A percentile compares a stretch with the other conserved stretches of the same genome.
Evolutionary conservation across 2,113 vertebrate genomes (phyloP).

Genomic region (Cichladusa arquata): DNA sequence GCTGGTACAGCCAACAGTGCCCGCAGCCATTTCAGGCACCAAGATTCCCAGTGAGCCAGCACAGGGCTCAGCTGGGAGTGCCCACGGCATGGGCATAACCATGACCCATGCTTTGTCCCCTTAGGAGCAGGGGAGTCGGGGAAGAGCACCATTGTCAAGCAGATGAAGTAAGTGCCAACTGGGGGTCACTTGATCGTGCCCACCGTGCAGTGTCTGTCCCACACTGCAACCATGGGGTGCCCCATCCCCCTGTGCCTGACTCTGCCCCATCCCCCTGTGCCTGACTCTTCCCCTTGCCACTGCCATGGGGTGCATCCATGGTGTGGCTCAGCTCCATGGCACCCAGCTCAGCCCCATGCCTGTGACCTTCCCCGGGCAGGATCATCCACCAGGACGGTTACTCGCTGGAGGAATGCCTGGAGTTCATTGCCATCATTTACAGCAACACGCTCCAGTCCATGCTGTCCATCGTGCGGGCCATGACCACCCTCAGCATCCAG

Average conservation of each 20-base stretch:
- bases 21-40: rapidly evolving
- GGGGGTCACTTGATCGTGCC: rapidly evolving
- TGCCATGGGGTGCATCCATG: background rate
- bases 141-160: slow-evolving; percentile 98
- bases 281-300: background rate
- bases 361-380: slow-evolving; percentile 57
- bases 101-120: background rate
- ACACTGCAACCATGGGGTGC: rapidly evolving
- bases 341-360: background rate
- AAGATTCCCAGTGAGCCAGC: rapidly evolving
- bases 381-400: slow-evolving; percentile 98
- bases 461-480: slow-evolving; percentile 91
- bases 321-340: rapidly evolving
- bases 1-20: background rate
- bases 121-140: slow-evolving; percentile 96
- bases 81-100: rapidly evolving
- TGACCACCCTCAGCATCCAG: slow-evolving; percentile 88
- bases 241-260: background rate
- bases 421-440: slow-evolving; percentile 95
- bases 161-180: slow-evolving; percentile 94
- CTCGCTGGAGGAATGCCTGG: slow-evolving; percentile 91
- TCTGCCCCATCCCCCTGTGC: background rate
- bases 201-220: background rate
- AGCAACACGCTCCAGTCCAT: slow-evolving; percentile 97
- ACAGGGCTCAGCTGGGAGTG: rapidly evolving